Evolutionary conservation across 1,140 invertebrate genomes (phyloP), one percentile per base, ranked within the genome.

Genomic region (Psix sp.): DNA sequence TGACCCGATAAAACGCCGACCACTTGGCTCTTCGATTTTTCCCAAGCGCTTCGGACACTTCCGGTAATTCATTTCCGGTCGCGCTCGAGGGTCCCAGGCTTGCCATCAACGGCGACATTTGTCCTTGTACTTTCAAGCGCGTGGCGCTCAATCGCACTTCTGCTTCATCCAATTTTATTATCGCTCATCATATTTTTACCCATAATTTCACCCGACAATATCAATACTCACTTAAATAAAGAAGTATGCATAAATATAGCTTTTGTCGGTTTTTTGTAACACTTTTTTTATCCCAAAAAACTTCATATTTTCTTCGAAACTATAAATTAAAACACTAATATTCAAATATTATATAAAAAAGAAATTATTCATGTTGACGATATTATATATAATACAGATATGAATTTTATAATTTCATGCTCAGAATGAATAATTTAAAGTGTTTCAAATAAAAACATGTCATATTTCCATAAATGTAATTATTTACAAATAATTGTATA

Each of bases 91-190:
- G n/a, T n/a, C n/a, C n/a, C n/a, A n/a, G 26, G 26, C 26, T 29
- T 29, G n/a, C n/a, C n/a, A n/a, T 29, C n/a, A 35, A 35, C 13
- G 21, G 7, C 33, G 10, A 35, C 10, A 35, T 35, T 35, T 11
- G n/a, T 11, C 10, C n/a, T 11, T 13, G 33, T 13, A 35, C 6
- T 10, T 29, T 11, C n/a, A 35, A 35, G 76, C 84, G 80, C 80
- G 81, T 86, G 84, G 63, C 80, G 65, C 65, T 51, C 74, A 79
- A 71, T 73, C 43, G 75, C 81, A 82, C 82, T 83, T 82, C 67
- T 74, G 60, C 60, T 3, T 31, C 60, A 36, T 57, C 63, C 57
- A 51, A n/a, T n/a, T n/a, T n/a, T n/a, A 67, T 76, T 74, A 74
- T 76, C 73, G 57, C 62, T 66, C 59, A 72, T 68, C 74, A 60